Evolutionary conservation across 1,140 invertebrate genomes (phyloP).

Genomic region (Cotesia glomerata): DNA sequence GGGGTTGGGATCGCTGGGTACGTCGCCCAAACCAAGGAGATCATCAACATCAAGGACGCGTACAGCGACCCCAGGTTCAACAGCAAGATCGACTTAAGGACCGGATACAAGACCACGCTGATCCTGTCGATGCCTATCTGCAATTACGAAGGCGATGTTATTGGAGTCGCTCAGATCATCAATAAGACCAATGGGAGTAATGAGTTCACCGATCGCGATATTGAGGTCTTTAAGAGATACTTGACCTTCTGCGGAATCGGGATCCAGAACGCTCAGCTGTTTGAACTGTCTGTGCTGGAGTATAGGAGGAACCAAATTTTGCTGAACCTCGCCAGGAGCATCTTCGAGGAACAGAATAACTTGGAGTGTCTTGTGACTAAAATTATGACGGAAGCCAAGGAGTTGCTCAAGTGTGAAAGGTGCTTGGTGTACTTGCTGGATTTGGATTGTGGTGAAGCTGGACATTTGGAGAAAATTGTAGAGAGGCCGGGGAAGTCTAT

Average conservation of each 20-base stretch:
- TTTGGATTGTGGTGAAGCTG: constrained; percentile 83
- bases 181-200: constrained; percentile 90
- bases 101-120: constrained; percentile 89
- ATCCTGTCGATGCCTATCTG: constrained; percentile 95
- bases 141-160: constrained; percentile 93
- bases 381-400: constrained; percentile 94
- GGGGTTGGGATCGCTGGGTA: constrained; percentile 89
- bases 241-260: constrained; percentile 97
- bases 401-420: constrained; percentile 89
- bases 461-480: constrained; percentile 81
- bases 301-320: constrained; percentile 87
- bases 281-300: constrained; percentile 92
- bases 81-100: constrained; percentile 87
- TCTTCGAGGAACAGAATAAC: constrained; percentile 78
- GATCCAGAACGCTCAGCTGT: constrained; percentile 95
- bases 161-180: constrained; percentile 96
- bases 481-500: constrained; percentile 72
- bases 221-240: constrained; percentile 86
- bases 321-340: constrained; percentile 58
- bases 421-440: constrained; percentile 90
- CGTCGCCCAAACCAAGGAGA: constrained; percentile 85
- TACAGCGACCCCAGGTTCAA: constrained; percentile 89
- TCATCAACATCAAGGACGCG: constrained; percentile 90
- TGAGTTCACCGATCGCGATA: constrained; percentile 87
- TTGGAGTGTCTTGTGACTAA: constrained; percentile 92